A percentile compares a stretch with the other conserved stretches of the same genome.
phyloP scores from a whole-genome alignment of 2,113 vertebrate species.

The Neolamprologus sp. region DNA sequence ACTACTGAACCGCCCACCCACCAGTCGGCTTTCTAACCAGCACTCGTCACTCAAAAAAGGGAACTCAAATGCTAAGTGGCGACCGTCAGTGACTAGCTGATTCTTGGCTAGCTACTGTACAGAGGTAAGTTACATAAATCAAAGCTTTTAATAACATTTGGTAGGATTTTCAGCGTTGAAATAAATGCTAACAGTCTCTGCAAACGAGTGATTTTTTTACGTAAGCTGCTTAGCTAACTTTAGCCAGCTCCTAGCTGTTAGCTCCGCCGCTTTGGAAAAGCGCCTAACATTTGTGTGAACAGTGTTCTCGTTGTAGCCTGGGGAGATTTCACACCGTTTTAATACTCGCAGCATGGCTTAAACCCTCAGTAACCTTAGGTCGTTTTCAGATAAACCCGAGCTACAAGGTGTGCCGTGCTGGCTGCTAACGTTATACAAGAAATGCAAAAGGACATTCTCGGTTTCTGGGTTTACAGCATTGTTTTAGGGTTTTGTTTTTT shows the following conservation, averaged over 20 bases:
- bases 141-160: rapidly evolving
- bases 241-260: not conserved
- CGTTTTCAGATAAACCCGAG: not conserved
- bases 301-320: not conserved
- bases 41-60: not conserved
- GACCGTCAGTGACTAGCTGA: constrained; percentile 31
- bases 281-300: not conserved
- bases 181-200: not conserved
- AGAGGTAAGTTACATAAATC: constrained; percentile 15
- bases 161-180: rapidly evolving
- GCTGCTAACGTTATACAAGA: not conserved
- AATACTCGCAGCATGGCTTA: not conserved
- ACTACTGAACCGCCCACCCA: not conserved
- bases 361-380: not conserved
- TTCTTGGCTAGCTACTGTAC: constrained; percentile 1
- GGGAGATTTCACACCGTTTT: not conserved
- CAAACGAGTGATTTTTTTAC: not conserved
- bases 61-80: not conserved
- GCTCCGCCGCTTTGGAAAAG: not conserved
- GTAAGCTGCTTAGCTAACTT: not conserved
- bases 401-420: too few relatives aligned
- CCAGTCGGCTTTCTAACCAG: not conserved
- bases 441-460: not conserved
- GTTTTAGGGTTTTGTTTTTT: not conserved
- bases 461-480: not conserved